A percentile compares a stretch with the other conserved stretches of the same genome.
Conservation (phyloP, 2,113 vertebrate genomes). For the Channa maculata region DNA sequence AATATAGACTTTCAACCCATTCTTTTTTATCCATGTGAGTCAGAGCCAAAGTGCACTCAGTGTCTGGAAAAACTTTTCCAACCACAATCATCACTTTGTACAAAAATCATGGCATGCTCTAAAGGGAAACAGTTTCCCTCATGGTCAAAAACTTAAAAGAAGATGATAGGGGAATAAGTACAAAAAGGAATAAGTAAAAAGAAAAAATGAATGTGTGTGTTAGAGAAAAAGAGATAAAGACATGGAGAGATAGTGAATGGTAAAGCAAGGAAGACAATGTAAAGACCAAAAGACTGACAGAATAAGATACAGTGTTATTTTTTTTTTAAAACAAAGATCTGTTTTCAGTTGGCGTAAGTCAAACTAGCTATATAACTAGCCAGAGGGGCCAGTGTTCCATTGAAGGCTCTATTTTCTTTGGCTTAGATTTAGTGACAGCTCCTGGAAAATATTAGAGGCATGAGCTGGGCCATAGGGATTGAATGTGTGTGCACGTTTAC, state of each 20-base stretch:
- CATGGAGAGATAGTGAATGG: not conserved
- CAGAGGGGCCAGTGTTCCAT: constrained; percentile 47
- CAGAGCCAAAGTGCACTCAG: constrained; percentile 17
- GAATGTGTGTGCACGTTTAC: constrained; percentile 22
- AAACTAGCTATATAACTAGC: constrained; percentile 47
- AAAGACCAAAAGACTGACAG: constrained; percentile 36
- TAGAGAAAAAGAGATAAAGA: not conserved
- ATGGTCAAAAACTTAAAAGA: constrained; percentile 18
- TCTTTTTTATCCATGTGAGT: constrained; percentile 33
- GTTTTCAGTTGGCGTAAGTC: constrained; percentile 30
- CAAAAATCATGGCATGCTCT: constrained; percentile 18
- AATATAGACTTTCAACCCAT: constrained; percentile 8
- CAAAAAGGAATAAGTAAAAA: constrained; percentile 1
- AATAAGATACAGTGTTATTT: constrained; percentile 33
- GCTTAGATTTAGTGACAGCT: constrained; percentile 60
- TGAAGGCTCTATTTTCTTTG: constrained; percentile 68
- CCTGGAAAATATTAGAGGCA: constrained; percentile 68
- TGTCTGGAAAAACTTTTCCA: constrained; percentile 28
- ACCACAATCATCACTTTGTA: constrained; percentile 31
- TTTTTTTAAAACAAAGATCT: not conserved
- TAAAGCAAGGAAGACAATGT: not conserved
- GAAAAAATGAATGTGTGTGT: constrained; percentile 7
- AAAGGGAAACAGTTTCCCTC: constrained; percentile 29
- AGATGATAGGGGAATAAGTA: constrained; percentile 1
- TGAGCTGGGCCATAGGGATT: constrained; percentile 37